Conservation (phyloP, 2,888 invertebrate species). For the Hydroisotoma schaefferi region DNA sequence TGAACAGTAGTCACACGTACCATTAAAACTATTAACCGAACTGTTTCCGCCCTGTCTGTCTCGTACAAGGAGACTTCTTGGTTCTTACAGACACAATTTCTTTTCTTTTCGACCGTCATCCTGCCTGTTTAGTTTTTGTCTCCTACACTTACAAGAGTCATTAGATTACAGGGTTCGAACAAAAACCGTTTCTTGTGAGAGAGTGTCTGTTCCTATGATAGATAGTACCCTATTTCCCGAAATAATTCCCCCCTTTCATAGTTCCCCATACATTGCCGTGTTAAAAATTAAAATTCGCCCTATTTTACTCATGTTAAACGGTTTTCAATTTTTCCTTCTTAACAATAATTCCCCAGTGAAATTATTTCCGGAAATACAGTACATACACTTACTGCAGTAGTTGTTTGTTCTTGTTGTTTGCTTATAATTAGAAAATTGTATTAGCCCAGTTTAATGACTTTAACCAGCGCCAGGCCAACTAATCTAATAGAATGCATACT, state of each 20-base stretch:
- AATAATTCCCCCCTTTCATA: too few relatives aligned
- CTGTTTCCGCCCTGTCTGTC: slow-evolving; percentile 10
- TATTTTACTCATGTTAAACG: too few relatives aligned
- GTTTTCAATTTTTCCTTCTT: too few relatives aligned
- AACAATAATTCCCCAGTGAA: too few relatives aligned
- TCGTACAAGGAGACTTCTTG: neutral
- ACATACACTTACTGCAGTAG: too few relatives aligned
- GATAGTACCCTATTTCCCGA: too few relatives aligned
- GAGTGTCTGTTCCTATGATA: neutral
- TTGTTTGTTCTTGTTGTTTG: neutral
- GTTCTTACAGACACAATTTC: neutral
- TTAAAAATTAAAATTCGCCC: too few relatives aligned
- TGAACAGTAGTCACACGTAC: neutral
- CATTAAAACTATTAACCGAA: neutral
- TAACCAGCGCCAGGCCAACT: neutral
- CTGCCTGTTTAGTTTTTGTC: neutral
- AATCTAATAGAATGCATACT: neutral
- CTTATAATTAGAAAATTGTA: slow-evolving; percentile 2
- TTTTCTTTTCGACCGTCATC: neutral
- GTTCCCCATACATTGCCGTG: too few relatives aligned
- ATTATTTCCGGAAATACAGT: too few relatives aligned
- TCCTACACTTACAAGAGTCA: neutral
- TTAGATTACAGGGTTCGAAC: neutral
- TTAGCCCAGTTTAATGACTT: slow-evolving; percentile 1
- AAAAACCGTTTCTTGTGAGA: neutral